Base-by-base conservation (phyloP, 2,888 invertebrate genomes). In the Apeira syringaria region DNA sequence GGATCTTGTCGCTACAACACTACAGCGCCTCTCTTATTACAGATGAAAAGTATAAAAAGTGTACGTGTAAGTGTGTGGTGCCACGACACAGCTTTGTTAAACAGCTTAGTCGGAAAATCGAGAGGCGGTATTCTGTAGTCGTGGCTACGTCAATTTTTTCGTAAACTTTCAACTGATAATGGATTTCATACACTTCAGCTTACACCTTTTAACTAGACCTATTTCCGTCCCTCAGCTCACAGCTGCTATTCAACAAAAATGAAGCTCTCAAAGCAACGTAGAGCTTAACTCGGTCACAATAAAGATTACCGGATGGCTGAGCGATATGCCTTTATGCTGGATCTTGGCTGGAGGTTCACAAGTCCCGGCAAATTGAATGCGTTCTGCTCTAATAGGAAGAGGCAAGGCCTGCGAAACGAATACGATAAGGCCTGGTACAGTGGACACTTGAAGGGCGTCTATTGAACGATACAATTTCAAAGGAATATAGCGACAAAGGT, bases 331-430 rank as follows among this genome's bases (percentile, higher is more conserved):
- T 75, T 75, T 77, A 73, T 75, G 66, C 57, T 68, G 72, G 74
- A 74, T 71, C 73, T 72, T 67, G 68, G 69, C 68, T 56, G 64
- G 28, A 44, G 38, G 24, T 69, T 67, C 68, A 69, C 73, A 69
- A 74, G 72, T 69, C 74, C 68, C 70, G 66, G 68, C 64, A 75
- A 77, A 75, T 76, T 77, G 72, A 76, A 77, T 71, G 68, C 73
- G 72, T 72, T 74, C 70, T 68, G 63, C 59, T 43, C 36, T 36
- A 39, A 61, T 63, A 67, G 68, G 69, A 66, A 66, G 58, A 61
- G 61, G 64, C 61, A 60, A 56, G 59, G 51, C 53, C 61, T 59
- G 64, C 59, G 57, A 61, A 61, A 59, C 60, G 61, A 56, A 46
- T 48, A 53, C 49, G 45, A 39, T 20, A 24, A 7, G 9, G 8